Base-by-base conservation (phyloP, 92 coral and sea anemone genomes). In the Siderastrea radians region DNA sequence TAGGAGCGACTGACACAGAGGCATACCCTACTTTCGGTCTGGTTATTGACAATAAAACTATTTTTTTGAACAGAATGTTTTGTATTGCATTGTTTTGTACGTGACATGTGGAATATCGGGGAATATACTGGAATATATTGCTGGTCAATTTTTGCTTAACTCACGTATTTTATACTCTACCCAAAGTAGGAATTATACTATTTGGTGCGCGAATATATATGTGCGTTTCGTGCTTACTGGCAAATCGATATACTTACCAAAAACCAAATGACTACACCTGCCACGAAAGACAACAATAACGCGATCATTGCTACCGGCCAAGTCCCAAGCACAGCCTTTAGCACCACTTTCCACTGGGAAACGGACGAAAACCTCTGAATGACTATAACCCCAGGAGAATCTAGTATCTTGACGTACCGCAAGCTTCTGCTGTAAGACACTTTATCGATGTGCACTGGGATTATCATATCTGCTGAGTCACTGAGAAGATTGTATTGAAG, bases 331-430 rank as follows among this genome's bases (percentile, higher is more conserved):
- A 43, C 51, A 48, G 51, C 51, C 45, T 11, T 68, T 68, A 48
- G 12, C 50, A 14, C 49, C 74, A 48, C 13, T 16, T 61, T 70
- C 53, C 17, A 13, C 1, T 12, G 19, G 51, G 1, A n/a, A 46
- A n/a, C n/a, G 5, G 19, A 5, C 3, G 49, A 6, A 48, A 15
- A 14, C 19, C 53, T 70, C 55, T 74, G 79, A 50, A 74, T 74
- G 3, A 74, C 49, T 7, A 74, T 63, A 50, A 74, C 61, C 3
- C 79, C 79, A 52, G 79, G 79, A 55, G 79, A 74, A 74, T 74
- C 79, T 50, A 74, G 16, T 13, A 74, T 74, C 62, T 74, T 74
- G 11, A 74, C 46, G 63, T 14, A 74, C 16, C 48, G 79, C 13
- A 14, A 49, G 46, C 0, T 50, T 17, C 61, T 46, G 16, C 55